Conservation (phyloP, 2,888 invertebrate species). For the Teleogryllus oceanicus region DNA sequence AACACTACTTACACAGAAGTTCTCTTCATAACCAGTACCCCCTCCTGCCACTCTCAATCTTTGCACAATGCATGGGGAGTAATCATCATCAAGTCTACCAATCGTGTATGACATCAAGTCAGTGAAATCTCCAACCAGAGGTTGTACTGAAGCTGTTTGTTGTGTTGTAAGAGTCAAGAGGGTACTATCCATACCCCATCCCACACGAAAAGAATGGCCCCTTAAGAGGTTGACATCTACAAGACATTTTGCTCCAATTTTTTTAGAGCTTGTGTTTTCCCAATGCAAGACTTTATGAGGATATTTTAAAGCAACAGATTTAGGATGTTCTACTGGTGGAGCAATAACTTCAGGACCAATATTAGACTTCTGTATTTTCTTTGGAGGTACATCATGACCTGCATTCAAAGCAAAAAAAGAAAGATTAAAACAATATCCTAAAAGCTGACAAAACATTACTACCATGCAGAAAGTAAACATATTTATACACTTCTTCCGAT, state of each 20-base stretch:
- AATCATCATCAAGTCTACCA: constrained; percentile 44
- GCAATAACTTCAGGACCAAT: not conserved
- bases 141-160: constrained; percentile 47
- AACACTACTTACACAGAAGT: constrained; percentile 41
- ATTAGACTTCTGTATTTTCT: not conserved
- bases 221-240: constrained; percentile 38
- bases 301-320: constrained; percentile 48
- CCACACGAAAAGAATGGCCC: constrained; percentile 65
- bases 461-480: too few relatives aligned
- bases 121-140: constrained; percentile 43
- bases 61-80: constrained; percentile 45
- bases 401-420: not conserved
- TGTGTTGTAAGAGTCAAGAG: constrained; percentile 55
- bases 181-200: constrained; percentile 68
- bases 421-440: not conserved
- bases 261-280: constrained; percentile 42
- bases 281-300: constrained; percentile 48
- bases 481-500: too few relatives aligned
- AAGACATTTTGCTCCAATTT: constrained; percentile 37
- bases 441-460: too few relatives aligned
- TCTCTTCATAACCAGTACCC: constrained; percentile 41
- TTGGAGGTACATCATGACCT: not conserved
- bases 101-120: constrained; percentile 46
- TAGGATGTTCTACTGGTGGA: constrained; percentile 43
- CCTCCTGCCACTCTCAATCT: constrained; percentile 44